These are phyloP conservation scores for Buathra laborator DNA, from an alignment of 2,888 invertebrate genomes.

Conservation along the genomic window DNA sequence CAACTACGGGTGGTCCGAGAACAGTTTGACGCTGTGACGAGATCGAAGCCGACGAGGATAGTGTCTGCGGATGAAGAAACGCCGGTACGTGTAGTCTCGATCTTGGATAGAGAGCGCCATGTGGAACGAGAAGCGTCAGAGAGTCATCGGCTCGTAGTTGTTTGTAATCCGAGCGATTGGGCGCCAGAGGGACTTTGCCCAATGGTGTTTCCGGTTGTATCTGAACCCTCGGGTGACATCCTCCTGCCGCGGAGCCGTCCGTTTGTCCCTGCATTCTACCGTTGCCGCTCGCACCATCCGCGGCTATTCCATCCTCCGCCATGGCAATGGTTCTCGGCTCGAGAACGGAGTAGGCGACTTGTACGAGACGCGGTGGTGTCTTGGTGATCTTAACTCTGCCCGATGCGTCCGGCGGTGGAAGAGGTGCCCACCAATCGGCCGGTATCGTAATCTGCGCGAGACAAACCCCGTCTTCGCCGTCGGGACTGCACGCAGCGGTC, in stretches of 20 bases:
- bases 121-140: constrained; percentile 94
- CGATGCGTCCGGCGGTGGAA: constrained; percentile 88
- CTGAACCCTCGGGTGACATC: constrained; percentile 92
- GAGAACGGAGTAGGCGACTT: constrained; percentile 95
- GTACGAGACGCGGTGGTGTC: constrained; percentile 91
- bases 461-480: constrained; percentile 96
- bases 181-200: constrained; percentile 90
- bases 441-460: constrained; percentile 94
- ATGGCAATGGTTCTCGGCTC: constrained; percentile 89
- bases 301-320: constrained; percentile 85
- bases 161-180: constrained; percentile 93
- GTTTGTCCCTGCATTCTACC: constrained; percentile 78
- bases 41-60: constrained; percentile 47
- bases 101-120: constrained; percentile 95
- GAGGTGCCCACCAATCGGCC: constrained; percentile 95
- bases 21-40: constrained; percentile 75
- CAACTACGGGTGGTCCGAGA: constrained; percentile 86
- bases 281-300: constrained; percentile 59
- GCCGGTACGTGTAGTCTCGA: constrained; percentile 96
- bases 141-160: constrained; percentile 94
- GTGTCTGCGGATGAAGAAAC: constrained; percentile 89
- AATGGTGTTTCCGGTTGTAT: constrained; percentile 87
- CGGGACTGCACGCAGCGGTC: constrained; percentile 96
- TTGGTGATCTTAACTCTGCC: constrained; percentile 85
- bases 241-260: constrained; percentile 84